phyloP scores from a whole-genome alignment of 2,888 invertebrate species.

The Oligia latruncula region DNA sequence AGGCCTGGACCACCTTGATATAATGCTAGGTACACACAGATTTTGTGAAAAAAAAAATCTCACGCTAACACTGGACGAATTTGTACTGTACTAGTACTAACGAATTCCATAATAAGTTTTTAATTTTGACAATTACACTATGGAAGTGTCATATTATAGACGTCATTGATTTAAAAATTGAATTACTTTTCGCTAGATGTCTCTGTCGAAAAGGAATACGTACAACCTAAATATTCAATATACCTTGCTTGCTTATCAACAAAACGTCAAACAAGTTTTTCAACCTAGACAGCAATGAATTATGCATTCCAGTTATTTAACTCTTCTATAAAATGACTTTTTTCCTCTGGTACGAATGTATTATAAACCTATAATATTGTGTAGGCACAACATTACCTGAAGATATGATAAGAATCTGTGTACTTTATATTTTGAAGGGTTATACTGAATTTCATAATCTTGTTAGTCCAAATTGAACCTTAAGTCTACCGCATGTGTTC shows the following conservation, averaged over 20 bases:
- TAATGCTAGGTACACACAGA: neutral
- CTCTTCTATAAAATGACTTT: neutral
- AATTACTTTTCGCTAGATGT: slow-evolving; percentile 57
- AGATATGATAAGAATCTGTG: slow-evolving; percentile 41
- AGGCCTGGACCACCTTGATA: neutral
- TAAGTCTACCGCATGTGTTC: slow-evolving; percentile 88
- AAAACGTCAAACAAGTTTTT: neutral
- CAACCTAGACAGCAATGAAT: slow-evolving; percentile 36
- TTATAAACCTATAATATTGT: slow-evolving; percentile 62
- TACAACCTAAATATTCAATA: neutral
- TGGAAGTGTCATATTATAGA: slow-evolving; percentile 38
- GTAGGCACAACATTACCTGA: slow-evolving; percentile 32
- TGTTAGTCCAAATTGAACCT: slow-evolving; percentile 87
- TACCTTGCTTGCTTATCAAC: slow-evolving; percentile 32
- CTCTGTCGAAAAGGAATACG: slow-evolving; percentile 32
- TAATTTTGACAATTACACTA: slow-evolving; percentile 37
- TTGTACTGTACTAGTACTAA: too few relatives aligned
- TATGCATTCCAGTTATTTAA: neutral
- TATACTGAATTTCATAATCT: slow-evolving; percentile 63
- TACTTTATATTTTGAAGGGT: slow-evolving; percentile 65
- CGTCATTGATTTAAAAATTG: slow-evolving; percentile 60
- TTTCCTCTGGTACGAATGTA: slow-evolving; percentile 49
- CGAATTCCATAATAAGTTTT: neutral
- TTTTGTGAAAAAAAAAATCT: neutral
- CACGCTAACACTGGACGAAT: neutral